Evolutionary conservation across 2,888 invertebrate species (phyloP).

Genomic region (Drosophila ezoana): DNA sequence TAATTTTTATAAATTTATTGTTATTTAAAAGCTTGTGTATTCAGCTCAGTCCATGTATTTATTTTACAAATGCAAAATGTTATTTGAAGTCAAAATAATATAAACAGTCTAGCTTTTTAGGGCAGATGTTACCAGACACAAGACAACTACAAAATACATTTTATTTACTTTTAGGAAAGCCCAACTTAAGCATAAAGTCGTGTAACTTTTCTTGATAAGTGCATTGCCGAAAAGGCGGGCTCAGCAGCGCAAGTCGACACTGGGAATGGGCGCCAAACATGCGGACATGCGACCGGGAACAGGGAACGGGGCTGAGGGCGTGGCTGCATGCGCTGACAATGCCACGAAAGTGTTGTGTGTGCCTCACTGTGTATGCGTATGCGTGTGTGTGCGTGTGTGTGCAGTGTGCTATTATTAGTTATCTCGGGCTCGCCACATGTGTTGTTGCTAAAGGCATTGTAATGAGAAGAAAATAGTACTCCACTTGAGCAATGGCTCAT

Average conservation of each 20-base stretch:
- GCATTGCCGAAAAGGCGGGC: slow-evolving; percentile 40
- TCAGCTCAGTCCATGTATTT: too few relatives aligned
- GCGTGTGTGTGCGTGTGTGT: slow-evolving; percentile 10
- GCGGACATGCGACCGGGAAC: slow-evolving; percentile 28
- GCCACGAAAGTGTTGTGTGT: slow-evolving; percentile 68
- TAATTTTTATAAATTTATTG: too few relatives aligned
- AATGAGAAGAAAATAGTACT: slow-evolving; percentile 65
- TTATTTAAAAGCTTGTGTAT: too few relatives aligned
- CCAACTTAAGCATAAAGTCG: not conserved
- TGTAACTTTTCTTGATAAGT: not conserved
- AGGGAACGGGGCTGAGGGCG: not conserved
- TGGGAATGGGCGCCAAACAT: slow-evolving; percentile 65
- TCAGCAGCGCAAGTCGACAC: slow-evolving; percentile 37
- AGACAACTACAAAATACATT: not conserved
- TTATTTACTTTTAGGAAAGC: too few relatives aligned
- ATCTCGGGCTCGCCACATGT: slow-evolving; percentile 66
- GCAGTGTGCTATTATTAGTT: slow-evolving; percentile 55
- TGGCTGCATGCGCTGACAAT: slow-evolving; percentile 54
- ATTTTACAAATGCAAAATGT: too few relatives aligned
- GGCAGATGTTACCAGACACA: too few relatives aligned
- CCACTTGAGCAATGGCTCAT: slow-evolving; percentile 69
- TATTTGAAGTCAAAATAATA: too few relatives aligned
- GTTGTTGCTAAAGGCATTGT: slow-evolving; percentile 72
- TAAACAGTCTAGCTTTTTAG: too few relatives aligned
- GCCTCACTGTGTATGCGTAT: slow-evolving; percentile 12